A percentile compares a stretch with the other conserved stretches of the same genome.
These are phyloP conservation scores for Poeciliopsis retropinna DNA, from an alignment of 2,113 vertebrate species.

Conservation along the genomic window DNA sequence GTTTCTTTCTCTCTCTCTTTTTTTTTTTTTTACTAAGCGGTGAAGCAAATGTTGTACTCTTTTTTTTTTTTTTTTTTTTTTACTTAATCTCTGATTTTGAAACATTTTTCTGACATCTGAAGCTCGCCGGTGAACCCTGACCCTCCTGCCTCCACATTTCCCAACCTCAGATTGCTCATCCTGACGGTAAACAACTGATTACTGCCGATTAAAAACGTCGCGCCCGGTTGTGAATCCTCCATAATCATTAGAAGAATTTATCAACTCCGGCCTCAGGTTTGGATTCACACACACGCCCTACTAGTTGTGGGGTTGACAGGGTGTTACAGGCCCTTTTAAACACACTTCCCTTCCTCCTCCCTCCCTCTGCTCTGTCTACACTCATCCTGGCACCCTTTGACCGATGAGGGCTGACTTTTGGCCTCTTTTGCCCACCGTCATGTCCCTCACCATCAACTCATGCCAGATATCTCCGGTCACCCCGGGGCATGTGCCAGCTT, in stretches of 20 bases:
- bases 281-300: not conserved
- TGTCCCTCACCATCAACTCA: conserved; percentile 62
- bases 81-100: conserved; percentile 35
- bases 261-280: not conserved
- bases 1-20: not conserved
- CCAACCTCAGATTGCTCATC: conserved; percentile 1
- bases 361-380: conserved; percentile 1
- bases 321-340: conserved; percentile 9
- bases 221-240: not conserved
- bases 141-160: not conserved
- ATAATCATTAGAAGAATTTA: not conserved
- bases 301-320: conserved; percentile 1
- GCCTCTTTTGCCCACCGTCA: conserved; percentile 48
- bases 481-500: conserved; percentile 65
- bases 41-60: conserved; percentile 27
- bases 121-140: not conserved
- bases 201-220: not conserved
- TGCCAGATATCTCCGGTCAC: conserved; percentile 65
- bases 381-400: conserved; percentile 39
- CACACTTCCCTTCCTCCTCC: not conserved
- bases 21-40: not conserved
- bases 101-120: conserved; percentile 48
- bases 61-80: conserved; percentile 30
- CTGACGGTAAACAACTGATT: conserved; percentile 12
- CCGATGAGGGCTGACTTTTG: conserved; percentile 39